phyloP scores from a whole-genome alignment of 2,113 vertebrate species.

The Ictalurus punctatus region DNA sequence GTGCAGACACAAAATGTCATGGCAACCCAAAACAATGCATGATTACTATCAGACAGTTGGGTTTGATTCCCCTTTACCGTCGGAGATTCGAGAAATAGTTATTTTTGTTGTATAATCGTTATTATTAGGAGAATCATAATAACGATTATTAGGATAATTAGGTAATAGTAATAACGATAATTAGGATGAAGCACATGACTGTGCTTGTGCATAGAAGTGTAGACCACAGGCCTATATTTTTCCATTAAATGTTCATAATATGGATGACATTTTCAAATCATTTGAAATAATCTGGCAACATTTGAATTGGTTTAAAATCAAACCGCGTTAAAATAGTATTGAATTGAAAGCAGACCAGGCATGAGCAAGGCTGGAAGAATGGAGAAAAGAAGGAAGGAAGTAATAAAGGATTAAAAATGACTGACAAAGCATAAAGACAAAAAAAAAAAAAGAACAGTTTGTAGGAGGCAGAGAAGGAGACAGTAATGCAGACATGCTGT shows the following conservation, averaged over 20 bases:
- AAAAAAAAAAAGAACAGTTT: constrained; percentile 54
- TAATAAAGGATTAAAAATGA: constrained; percentile 15
- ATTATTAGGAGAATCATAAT: too few relatives aligned
- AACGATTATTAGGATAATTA: too few relatives aligned
- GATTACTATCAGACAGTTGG: neutral
- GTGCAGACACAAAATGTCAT: neutral
- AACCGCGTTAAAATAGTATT: neutral
- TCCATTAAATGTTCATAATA: neutral
- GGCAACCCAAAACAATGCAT: neutral
- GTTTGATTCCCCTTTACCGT: neutral
- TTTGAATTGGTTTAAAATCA: neutral
- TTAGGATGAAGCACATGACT: neutral
- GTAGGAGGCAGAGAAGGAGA: constrained; percentile 9
- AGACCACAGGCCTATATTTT: neutral
- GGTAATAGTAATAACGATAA: too few relatives aligned
- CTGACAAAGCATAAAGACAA: neutral
- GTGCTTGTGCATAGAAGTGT: neutral
- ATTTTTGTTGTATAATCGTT: neutral
- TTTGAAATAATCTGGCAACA: neutral
- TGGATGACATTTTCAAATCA: neutral
- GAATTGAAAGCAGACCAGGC: neutral
- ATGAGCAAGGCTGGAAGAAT: neutral
- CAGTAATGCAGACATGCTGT: neutral
- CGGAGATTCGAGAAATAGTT: neutral
- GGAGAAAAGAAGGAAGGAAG: neutral